phyloP scores from a whole-genome alignment of 1,140 invertebrate species.

The Calephelis virginiensis region DNA sequence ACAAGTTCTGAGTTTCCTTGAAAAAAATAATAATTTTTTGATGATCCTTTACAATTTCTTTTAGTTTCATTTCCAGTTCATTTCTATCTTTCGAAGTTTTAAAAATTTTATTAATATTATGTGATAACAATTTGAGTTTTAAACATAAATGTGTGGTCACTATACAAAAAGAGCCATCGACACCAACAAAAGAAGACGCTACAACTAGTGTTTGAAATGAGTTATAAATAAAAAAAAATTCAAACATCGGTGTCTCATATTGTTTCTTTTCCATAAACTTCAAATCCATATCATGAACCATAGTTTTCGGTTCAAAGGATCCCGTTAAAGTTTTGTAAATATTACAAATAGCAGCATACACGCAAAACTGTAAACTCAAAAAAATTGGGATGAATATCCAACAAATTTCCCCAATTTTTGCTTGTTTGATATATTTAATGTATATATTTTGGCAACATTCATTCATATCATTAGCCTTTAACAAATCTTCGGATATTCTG shows the following conservation, averaged over 20 bases:
- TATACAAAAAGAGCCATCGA: constrained; percentile 61
- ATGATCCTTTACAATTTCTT: constrained; percentile 46
- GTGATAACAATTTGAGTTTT: constrained; percentile 50
- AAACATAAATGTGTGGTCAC: constrained; percentile 50
- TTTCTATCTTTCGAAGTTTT: constrained; percentile 34
- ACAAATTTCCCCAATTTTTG: constrained; percentile 46
- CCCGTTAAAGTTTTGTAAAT: constrained; percentile 44
- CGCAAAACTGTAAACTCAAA: constrained; percentile 48
- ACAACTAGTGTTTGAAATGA: constrained; percentile 40
- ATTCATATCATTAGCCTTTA: constrained; percentile 49
- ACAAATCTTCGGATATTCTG: constrained; percentile 46
- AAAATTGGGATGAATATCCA: constrained; percentile 53
- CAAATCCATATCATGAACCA: constrained; percentile 60
- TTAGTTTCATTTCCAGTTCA: constrained; percentile 41
- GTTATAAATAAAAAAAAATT: constrained; percentile 50
- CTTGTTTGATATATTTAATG: constrained; percentile 44
- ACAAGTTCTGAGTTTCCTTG: constrained; percentile 46
- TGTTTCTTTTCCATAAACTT: constrained; percentile 52
- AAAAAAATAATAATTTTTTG: constrained; percentile 48
- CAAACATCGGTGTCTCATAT: constrained; percentile 52
- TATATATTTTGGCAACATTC: constrained; percentile 50
- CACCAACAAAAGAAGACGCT: constrained; percentile 47
- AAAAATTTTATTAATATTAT: constrained; percentile 49
- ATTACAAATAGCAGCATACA: constrained; percentile 43
- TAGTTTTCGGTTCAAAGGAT: constrained; percentile 41